These are phyloP conservation scores for Mobula hypostoma DNA, from an alignment of 2,113 vertebrate species.

Conservation along the genomic window DNA sequence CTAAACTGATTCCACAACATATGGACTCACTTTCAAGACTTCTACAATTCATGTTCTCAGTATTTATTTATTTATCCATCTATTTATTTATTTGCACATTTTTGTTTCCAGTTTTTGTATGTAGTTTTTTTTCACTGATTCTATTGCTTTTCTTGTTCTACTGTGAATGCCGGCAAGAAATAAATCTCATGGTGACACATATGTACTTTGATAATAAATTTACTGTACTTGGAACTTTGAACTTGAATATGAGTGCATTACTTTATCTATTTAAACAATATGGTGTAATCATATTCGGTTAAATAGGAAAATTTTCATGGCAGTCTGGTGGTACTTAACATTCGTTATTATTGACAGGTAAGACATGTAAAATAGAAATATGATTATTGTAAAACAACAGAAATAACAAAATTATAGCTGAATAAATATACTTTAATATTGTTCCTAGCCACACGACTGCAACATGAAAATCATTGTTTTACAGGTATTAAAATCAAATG, in stretches of 20 bases:
- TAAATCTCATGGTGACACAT: too few relatives aligned
- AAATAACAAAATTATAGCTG: not conserved
- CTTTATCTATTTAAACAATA: not conserved
- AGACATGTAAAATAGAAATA: not conserved
- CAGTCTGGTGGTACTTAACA: not conserved
- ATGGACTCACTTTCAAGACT: too few relatives aligned
- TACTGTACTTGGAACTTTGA: too few relatives aligned
- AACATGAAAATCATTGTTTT: not conserved
- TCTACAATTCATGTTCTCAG: too few relatives aligned
- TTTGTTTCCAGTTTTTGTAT: too few relatives aligned
- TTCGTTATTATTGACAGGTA: not conserved
- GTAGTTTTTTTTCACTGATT: too few relatives aligned
- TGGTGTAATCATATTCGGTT: not conserved
- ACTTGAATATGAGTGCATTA: not conserved
- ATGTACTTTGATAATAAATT: too few relatives aligned
- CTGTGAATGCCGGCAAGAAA: too few relatives aligned
- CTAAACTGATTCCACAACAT: too few relatives aligned
- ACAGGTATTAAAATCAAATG: not conserved
- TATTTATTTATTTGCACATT: too few relatives aligned
- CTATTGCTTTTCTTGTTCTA: too few relatives aligned
- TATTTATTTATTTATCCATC: too few relatives aligned
- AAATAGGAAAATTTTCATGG: not conserved
- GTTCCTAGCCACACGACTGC: not conserved
- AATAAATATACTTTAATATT: not conserved
- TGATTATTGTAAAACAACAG: not conserved